These are phyloP conservation scores for Pavo muticus DNA, from an alignment of 2,113 vertebrate genomes.

Conservation along the genomic window DNA sequence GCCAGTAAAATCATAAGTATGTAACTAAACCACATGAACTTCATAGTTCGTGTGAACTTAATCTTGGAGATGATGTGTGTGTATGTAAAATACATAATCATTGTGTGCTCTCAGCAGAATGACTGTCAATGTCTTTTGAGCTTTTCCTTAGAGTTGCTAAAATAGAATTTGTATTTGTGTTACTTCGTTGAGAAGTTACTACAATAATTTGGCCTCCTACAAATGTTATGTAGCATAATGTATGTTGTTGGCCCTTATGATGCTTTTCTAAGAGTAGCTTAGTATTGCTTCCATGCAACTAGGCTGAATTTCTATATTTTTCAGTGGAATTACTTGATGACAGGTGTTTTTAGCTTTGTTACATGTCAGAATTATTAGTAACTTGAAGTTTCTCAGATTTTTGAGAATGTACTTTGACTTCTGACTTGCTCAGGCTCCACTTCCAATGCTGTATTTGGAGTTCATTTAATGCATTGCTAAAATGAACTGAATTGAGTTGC, in stretches of 20 bases:
- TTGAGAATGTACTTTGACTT: neutral
- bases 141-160: neutral
- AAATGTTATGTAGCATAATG: neutral
- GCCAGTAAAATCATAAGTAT: neutral
- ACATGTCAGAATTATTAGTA: neutral
- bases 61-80: neutral
- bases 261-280: neutral
- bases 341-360: neutral
- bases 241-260: neutral
- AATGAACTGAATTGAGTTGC: neutral
- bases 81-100: neutral
- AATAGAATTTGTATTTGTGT: neutral
- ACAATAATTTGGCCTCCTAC: neutral
- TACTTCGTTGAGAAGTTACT: neutral
- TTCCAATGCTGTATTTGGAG: neutral
- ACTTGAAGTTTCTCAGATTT: neutral
- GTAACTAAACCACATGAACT: neutral
- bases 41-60: neutral
- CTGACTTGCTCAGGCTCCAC: neutral
- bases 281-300: neutral
- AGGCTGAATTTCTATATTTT: neutral
- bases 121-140: accelerated
- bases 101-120: neutral
- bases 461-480: neutral
- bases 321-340: neutral